Evolutionary conservation across 2,797 vertebrate genomes (phyloP).

Genomic region (Manis pentadactyla): DNA sequence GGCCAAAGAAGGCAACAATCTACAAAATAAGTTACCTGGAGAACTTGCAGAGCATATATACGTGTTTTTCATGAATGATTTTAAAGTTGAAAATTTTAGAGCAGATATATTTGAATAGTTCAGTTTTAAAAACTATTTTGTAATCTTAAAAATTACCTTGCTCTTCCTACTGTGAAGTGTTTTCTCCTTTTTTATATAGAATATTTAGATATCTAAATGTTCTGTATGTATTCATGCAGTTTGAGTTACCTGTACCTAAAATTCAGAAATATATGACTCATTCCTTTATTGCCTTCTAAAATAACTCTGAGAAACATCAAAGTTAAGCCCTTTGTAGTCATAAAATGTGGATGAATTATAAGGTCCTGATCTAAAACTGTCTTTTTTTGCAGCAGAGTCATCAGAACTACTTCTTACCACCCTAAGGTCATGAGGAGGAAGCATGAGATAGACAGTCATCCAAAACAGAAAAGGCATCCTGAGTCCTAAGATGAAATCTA

Average conservation of each 20-base stretch:
- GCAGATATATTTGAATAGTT: not conserved
- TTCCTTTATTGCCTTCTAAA: constrained; percentile 6
- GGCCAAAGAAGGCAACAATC: not conserved
- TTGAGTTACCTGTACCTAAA: not conserved
- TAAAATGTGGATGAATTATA: not conserved
- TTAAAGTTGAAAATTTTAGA: constrained; percentile 10
- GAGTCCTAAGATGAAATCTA: not conserved
- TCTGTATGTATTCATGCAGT: not conserved
- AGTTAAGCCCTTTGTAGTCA: not conserved
- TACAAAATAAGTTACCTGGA: not conserved
- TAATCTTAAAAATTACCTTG: constrained; percentile 39
- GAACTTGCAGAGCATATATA: not conserved
- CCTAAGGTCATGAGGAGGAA: not conserved
- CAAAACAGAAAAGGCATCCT: not conserved
- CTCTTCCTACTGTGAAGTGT: not conserved
- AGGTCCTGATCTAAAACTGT: not conserved
- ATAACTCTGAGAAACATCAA: constrained; percentile 17
- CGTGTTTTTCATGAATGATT: not conserved
- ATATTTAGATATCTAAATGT: not conserved
- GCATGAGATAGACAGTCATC: not conserved
- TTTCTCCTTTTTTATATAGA: not conserved
- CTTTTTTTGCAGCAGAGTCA: not conserved
- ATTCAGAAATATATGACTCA: not conserved
- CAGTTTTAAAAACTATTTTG: not conserved
- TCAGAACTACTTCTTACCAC: not conserved